Evolutionary conservation across 30 jellyfish, hydroid and myxozoan genomes (phyloP).

Genomic region (Clytia hemisphaerica): DNA sequence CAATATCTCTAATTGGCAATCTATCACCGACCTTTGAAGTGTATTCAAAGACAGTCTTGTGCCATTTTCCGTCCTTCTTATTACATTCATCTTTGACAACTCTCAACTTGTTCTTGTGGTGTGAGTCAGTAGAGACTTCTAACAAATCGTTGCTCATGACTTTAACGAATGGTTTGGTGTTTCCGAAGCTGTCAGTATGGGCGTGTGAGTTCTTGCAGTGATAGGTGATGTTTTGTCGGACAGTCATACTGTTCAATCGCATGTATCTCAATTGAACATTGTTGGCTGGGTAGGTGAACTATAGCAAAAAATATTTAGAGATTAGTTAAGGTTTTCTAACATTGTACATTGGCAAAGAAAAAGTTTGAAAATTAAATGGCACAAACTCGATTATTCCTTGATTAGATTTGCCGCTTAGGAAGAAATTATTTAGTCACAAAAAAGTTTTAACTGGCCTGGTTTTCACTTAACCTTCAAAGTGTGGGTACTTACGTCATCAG

Average conservation of each 20-base stretch:
- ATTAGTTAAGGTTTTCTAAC: no score
- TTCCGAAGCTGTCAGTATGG: constrained; percentile 17
- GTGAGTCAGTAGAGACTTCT: constrained; percentile 48
- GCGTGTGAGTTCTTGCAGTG: constrained; percentile 90
- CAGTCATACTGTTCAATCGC: constrained; percentile 70
- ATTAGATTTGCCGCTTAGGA: no score
- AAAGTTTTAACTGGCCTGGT: no score
- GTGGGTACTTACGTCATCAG: constrained; percentile 1
- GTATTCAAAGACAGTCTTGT: constrained; percentile 77
- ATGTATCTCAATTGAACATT: constrained; percentile 72
- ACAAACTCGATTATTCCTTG: no score
- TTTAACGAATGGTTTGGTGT: constrained; percentile 40
- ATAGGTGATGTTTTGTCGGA: constrained; percentile 83
- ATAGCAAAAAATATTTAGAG: neutral
- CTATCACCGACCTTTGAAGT: constrained; percentile 36
- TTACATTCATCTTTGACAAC: constrained; percentile 60
- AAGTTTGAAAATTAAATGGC: no score
- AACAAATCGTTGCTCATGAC: constrained; percentile 57
- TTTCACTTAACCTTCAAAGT: no score
- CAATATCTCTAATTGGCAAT: constrained; percentile 80
- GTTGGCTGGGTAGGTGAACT: constrained; percentile 87
- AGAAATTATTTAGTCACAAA: no score
- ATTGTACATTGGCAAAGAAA: no score
- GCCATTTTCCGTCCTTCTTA: constrained; percentile 95
- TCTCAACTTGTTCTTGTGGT: constrained; percentile 19